Evolutionary conservation across 2,113 vertebrate genomes (phyloP), one percentile per base, ranked within the genome.

Genomic region (Platycercus adscitus): DNA sequence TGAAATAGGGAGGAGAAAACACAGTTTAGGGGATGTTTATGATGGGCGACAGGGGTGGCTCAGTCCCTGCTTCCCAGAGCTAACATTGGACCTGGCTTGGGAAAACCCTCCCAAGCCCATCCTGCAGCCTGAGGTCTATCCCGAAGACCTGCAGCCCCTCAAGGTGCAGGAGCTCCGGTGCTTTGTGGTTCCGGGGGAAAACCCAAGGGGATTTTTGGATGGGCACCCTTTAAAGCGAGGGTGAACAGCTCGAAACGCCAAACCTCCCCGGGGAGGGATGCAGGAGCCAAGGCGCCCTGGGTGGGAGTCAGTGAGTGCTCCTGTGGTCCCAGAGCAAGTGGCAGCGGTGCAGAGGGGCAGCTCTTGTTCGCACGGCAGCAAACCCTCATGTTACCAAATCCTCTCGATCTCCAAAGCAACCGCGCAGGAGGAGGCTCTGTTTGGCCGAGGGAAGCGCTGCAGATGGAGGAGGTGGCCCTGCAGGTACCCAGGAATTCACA

Each of bases 161-260:
- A 4, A 6, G 43, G 37, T 3, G 25, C 28, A 15, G 33, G 4
- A 56, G 9, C 35, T 49, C 9, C 17, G 3, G 11, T 2, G 14
- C 4, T 4, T 11, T 47, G 55, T 6, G 25, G 15, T 21, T 77
- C 44, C 25, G 17, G 0, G 13, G n/a, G 0, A 19, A 17, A 39
- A 68, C 20, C 33, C 13, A 47, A 8, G 13, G 24, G 23, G 31
- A 5, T 5, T 29, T 56, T 84, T 41, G 20, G 53, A 29, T 11
- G 29, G 6, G 3, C 9, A 6, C 33, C 26, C 47, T 81, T 17
- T n/a, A 46, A 70, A 10, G 9, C 0, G 2, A 44, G 52, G 35
- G 13, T 37, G 56, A 58, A 20, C 12, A 6, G 25, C 56, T 68
- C 11, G 3, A 72, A 78, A 79, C 37, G 43, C 53, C 70, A 56